A percentile compares a stretch with the other conserved stretches of the same genome.
Evolutionary conservation across 2,113 vertebrate species (phyloP).

Genomic region (Origma solitaria): DNA sequence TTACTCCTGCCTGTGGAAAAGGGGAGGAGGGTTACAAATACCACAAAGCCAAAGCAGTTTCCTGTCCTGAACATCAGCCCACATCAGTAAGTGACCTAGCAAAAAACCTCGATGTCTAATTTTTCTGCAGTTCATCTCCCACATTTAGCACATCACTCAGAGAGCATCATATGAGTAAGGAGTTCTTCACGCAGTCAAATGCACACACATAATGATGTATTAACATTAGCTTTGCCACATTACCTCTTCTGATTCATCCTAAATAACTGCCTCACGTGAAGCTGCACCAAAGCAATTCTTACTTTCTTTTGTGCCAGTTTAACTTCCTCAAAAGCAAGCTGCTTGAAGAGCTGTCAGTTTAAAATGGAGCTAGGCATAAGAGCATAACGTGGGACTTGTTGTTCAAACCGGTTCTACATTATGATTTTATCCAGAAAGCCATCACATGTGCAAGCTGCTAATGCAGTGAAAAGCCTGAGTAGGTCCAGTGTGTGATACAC

Average conservation of each 20-base stretch:
- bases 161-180: not conserved
- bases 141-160: not conserved
- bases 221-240: not conserved
- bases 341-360: not conserved
- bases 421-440: not conserved
- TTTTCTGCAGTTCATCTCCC: not conserved
- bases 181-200: not conserved
- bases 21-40: not conserved
- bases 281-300: not conserved
- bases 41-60: not conserved
- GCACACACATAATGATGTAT: not conserved
- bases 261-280: not conserved
- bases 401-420: not conserved
- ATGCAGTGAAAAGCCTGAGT: not conserved
- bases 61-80: not conserved
- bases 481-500: not conserved
- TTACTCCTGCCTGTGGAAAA: conserved; percentile 82
- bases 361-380: not conserved
- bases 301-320: not conserved
- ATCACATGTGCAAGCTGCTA: not conserved
- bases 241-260: not conserved
- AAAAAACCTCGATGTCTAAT: not conserved
- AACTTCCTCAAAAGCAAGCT: not conserved
- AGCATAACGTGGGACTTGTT: not conserved
- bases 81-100: not conserved